Evolutionary conservation across 1,140 invertebrate genomes (phyloP), one percentile per base, ranked within the genome.

Genomic region (Heliconius melpomene): DNA sequence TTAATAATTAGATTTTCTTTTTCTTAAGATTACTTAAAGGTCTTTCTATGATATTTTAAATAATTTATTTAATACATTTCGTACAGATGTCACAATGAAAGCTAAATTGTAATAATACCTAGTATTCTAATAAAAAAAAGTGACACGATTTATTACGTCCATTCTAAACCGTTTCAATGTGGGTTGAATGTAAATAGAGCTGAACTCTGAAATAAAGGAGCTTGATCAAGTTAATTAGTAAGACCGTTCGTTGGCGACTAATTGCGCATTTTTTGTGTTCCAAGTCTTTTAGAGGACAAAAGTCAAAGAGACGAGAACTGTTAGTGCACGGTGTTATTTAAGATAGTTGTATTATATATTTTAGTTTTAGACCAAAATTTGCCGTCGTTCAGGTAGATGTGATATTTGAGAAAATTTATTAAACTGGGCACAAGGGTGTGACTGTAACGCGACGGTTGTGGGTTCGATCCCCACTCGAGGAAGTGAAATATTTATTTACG

Each of bases 191-290:
- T 82, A 88, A 90, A 90, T 80, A 84, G 82, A 81, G 74, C 80
- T 82, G 80, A 83, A 82, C 72, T 82, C 71, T 82, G 80, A 83
- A 87, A 90, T 89, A 90, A 92, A 88, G 86, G 82, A 88, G 86
- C 87, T 87, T 83, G 87, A 91, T 90, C 88, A 86, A 91, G 89
- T 91, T 91, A 92, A 92, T 92, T 91, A 92, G 89, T 87, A 81
- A 89, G 86, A 81, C 85, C 87, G 86, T 89, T 88, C 86, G 85
- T 89, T 84, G 86, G 86, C 86, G 86, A 86, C 89, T 91, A 92
- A 92, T 92, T 91, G 89, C 85, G 76, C 85, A 87, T 87, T 92
- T 88, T 91, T 87, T 87, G 79, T 83, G 26, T 66, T 77, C 78
- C 75, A 74, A 85, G 85, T 81, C 82, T 85, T 76, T 90, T 79